Evolutionary conservation across 2,113 vertebrate genomes (phyloP).

Genomic region (Mormyrus lacerda): DNA sequence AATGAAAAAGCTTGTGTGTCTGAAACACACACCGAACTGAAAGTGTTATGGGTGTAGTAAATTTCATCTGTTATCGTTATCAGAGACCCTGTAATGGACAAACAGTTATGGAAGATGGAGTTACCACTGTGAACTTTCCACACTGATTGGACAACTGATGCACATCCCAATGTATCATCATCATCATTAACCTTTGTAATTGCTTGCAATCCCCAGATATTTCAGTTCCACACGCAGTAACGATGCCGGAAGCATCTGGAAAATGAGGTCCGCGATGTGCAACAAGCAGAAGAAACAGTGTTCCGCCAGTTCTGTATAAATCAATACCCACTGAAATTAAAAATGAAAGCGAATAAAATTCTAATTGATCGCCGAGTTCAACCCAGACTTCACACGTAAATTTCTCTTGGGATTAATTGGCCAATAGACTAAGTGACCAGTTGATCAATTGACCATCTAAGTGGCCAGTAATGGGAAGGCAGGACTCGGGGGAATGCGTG

Average conservation of each 20-base stretch:
- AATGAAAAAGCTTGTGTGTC: neutral
- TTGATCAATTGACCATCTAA: slow-evolving; percentile 35
- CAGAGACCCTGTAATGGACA: neutral
- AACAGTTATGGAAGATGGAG: neutral
- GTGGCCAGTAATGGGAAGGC: slow-evolving; percentile 28
- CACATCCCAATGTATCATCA: slow-evolving; percentile 32
- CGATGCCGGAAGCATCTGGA: slow-evolving; percentile 26
- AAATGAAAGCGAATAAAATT: slow-evolving; percentile 41
- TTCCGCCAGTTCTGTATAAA: slow-evolving; percentile 26
- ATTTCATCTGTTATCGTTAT: neutral
- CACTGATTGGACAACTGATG: slow-evolving; percentile 20
- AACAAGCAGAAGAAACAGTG: slow-evolving; percentile 22
- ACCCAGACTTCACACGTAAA: slow-evolving; percentile 37
- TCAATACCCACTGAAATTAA: slow-evolving; percentile 38
- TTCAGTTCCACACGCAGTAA: slow-evolving; percentile 40
- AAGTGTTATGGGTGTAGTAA: neutral
- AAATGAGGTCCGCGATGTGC: slow-evolving; percentile 43
- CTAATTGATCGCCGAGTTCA: slow-evolving; percentile 45
- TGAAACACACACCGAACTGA: neutral
- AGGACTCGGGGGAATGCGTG: slow-evolving; percentile 5
- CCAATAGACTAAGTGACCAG: slow-evolving; percentile 29
- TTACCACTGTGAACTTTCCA: neutral
- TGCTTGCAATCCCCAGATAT: slow-evolving; percentile 24
- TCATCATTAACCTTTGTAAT: slow-evolving; percentile 38
- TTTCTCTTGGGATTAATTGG: slow-evolving; percentile 27